These are phyloP conservation scores for Zygogramma bicolorata DNA, from an alignment of 2,888 invertebrate genomes.

Conservation along the genomic window DNA sequence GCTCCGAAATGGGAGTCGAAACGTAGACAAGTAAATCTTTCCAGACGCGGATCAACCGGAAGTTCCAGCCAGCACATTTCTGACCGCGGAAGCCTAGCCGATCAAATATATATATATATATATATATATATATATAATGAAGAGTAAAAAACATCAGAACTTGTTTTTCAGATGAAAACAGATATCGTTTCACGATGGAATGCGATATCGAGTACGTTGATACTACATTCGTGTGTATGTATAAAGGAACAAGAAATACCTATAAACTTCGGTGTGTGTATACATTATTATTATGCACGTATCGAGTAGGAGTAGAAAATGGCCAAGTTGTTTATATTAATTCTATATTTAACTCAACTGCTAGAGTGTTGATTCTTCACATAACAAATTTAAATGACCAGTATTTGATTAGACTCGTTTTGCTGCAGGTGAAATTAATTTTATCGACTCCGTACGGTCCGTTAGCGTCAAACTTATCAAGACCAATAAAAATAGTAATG, in stretches of 20 bases:
- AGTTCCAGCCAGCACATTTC: too few species aligned
- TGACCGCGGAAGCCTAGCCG: too few species aligned
- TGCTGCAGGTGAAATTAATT: slow-evolving; percentile 16
- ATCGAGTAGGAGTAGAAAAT: slow-evolving; percentile 30
- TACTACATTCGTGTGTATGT: background rate
- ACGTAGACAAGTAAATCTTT: too few species aligned
- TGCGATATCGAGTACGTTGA: slow-evolving; percentile 1
- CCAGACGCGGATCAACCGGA: too few species aligned
- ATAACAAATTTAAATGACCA: slow-evolving; percentile 28
- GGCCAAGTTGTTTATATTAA: slow-evolving; percentile 36
- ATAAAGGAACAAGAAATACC: slow-evolving; percentile 16
- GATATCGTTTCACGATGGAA: background rate
- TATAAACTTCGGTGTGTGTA: slow-evolving; percentile 7
- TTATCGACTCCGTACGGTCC: background rate
- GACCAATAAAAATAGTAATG: background rate
- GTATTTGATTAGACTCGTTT: slow-evolving; percentile 5
- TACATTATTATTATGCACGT: slow-evolving; percentile 19
- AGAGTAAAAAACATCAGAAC: too few species aligned
- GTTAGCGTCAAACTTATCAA: slow-evolving; percentile 1
- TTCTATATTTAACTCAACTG: slow-evolving; percentile 40
- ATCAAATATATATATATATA: too few species aligned
- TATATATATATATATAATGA: too few species aligned
- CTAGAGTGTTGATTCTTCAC: slow-evolving; percentile 29
- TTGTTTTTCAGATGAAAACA: background rate
- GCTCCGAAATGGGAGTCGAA: too few species aligned